A percentile compares a stretch with the other conserved stretches of the same genome.
These are phyloP conservation scores for Budorcas taxicolor DNA, from an alignment of 2,113 vertebrate species.

Conservation along the genomic window DNA sequence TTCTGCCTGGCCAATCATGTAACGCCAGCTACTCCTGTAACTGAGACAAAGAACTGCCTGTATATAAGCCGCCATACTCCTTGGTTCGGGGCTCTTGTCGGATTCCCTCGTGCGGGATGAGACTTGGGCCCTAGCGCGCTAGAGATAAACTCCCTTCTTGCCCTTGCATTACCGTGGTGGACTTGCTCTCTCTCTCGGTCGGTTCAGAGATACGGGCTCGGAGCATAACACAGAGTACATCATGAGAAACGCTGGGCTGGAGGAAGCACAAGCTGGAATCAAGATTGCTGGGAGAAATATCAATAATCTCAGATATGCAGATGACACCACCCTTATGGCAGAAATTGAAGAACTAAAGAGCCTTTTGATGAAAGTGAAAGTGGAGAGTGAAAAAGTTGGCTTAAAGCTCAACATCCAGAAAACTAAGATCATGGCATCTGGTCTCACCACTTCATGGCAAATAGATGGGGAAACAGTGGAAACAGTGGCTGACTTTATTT, in stretches of 20 bases:
- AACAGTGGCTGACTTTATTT: neutral
- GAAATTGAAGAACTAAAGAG: neutral
- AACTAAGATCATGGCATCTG: neutral
- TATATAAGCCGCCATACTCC: too few relatives aligned
- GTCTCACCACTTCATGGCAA: neutral
- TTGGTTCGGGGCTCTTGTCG: too few relatives aligned
- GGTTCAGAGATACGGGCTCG: too few relatives aligned
- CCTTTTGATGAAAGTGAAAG: neutral
- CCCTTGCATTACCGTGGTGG: too few relatives aligned
- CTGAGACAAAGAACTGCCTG: too few relatives aligned
- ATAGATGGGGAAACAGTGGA: neutral
- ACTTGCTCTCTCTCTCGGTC: too few relatives aligned
- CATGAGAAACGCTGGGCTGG: neutral
- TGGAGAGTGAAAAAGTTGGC: neutral
- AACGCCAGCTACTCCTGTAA: too few relatives aligned
- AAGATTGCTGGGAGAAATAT: fast-evolving
- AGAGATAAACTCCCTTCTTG: too few relatives aligned
- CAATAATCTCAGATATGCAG: neutral
- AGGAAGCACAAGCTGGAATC: neutral
- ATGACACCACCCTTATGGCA: neutral
- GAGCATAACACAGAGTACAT: neutral
- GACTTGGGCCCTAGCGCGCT: too few relatives aligned
- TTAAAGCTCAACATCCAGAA: neutral
- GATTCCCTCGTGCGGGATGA: too few relatives aligned
- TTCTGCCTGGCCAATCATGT: too few relatives aligned